Percentiles rank a stretch among this genome's conserved stretches.
Evolutionary conservation across 2,113 vertebrate species (phyloP).

Genomic region (Trinectes maculatus): DNA sequence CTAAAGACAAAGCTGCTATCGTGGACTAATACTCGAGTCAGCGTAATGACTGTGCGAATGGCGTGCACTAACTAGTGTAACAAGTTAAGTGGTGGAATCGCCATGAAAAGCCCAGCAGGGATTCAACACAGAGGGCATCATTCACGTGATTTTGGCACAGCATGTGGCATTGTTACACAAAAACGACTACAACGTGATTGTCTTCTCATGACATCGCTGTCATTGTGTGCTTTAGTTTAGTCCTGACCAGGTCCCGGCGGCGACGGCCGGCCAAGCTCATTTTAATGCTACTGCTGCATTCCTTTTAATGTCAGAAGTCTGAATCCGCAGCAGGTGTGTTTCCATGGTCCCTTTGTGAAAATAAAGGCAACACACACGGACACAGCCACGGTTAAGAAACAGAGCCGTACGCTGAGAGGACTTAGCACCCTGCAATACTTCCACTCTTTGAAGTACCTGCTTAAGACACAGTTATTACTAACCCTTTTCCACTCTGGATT

Average conservation of each 20-base stretch:
- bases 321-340: neutral
- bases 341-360: neutral
- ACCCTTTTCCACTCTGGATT: neutral
- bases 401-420: neutral
- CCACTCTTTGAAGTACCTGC: neutral
- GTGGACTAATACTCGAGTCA: conserved; percentile 10
- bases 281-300: conserved; percentile 22
- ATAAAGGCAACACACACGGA: neutral
- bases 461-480: neutral
- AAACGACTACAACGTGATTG: conserved; percentile 36
- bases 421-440: neutral
- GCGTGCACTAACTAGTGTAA: conserved; percentile 13
- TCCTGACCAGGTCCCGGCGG: conserved; percentile 20
- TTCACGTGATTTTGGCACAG: conserved; percentile 68
- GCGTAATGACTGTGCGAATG: neutral
- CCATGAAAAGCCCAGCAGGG: conserved; percentile 34
- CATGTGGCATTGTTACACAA: conserved; percentile 45
- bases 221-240: conserved; percentile 55
- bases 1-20: conserved; percentile 17
- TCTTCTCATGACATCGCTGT: conserved; percentile 56
- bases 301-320: conserved; percentile 16
- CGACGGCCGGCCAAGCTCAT: neutral
- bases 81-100: conserved; percentile 9
- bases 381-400: neutral
- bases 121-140: conserved; percentile 24